Base-by-base conservation (phyloP, 2,113 vertebrate genomes). In the Hyaena hyaena region DNA sequence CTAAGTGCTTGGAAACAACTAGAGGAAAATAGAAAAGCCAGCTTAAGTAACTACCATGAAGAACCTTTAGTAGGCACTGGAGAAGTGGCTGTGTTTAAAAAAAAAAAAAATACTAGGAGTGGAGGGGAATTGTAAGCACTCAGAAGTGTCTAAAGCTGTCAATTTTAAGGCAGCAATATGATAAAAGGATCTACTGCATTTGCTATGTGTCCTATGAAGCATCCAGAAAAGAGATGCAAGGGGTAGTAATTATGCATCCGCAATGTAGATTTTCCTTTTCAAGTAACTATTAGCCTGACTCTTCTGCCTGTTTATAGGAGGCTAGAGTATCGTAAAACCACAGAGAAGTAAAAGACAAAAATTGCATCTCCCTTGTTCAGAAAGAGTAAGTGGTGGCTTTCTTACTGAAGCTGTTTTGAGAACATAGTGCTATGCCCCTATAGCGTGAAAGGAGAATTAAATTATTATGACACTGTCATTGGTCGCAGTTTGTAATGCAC, bases 11-110 rank as follows among this genome's bases (percentile, higher is more conserved):
- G 33, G 66, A 95, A 90, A 96, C 55, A 97, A 87, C 79, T 88
- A 91, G 97, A 97, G 92, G 84, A 94, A 98, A 98, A 97, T 92
- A 96, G 88, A 97, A 85, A 97, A 97, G 28, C 48, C 97, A 94
- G 96, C 88, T 97, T 97, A 98, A 96, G 92, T 74, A 95, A 96
- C 94, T 93, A 92, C n/a, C 94, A 88, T 50, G 50, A 66, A 92
- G 95, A 98, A 94, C 39, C 43, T 88, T 93, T 61, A 83, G 35
- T 96, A 92, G 87, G 73, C 15, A 93, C 87, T 16, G 7, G 91
- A 88, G 90, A 98, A 97, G 93, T 86, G 31, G 35, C n/a, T 92
- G 79, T 98, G 88, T 96, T 88, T 79, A 33, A 93, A 93, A 92
- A 79, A 39, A 39, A 39, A 39, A 39, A 33, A 48, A n/a, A n/a